These are phyloP conservation scores for Palythoa heliodiscus DNA, from an alignment of 92 coral and sea anemone genomes.

Conservation along the genomic window DNA sequence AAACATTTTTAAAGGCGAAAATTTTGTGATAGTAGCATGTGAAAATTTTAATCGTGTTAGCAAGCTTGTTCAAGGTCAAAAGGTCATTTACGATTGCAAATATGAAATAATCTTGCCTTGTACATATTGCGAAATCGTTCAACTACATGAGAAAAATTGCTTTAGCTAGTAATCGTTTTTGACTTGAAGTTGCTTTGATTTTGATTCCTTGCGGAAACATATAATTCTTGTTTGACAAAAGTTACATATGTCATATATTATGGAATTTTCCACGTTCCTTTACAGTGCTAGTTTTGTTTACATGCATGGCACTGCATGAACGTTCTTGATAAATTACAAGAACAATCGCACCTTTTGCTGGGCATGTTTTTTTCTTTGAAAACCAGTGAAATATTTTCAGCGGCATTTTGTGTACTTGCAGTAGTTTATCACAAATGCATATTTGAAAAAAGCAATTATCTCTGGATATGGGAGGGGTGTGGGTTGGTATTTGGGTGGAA, in stretches of 20 bases:
- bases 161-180: background rate
- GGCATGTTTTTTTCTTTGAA: too few species aligned
- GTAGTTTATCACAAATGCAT: too few species aligned
- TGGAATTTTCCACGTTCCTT: background rate
- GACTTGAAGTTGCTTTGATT: background rate
- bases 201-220: background rate
- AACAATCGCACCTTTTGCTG: too few species aligned
- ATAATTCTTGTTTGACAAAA: background rate
- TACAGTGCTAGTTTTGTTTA: background rate
- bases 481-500: too few species aligned
- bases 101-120: background rate
- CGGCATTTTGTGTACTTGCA: too few species aligned
- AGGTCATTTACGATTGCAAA: constrained; percentile 7
- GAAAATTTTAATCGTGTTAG: background rate
- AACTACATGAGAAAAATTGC: background rate
- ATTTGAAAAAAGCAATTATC: too few species aligned
- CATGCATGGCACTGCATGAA: too few species aligned
- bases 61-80: constrained; percentile 21
- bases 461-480: too few species aligned
- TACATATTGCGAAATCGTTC: background rate
- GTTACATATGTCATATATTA: too few species aligned
- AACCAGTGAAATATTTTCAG: too few species aligned
- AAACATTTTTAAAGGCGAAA: background rate
- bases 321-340: too few species aligned
- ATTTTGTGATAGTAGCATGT: constrained; percentile 20